phyloP scores from a whole-genome alignment of 2,113 vertebrate species.

The Lampris megalopsis region DNA sequence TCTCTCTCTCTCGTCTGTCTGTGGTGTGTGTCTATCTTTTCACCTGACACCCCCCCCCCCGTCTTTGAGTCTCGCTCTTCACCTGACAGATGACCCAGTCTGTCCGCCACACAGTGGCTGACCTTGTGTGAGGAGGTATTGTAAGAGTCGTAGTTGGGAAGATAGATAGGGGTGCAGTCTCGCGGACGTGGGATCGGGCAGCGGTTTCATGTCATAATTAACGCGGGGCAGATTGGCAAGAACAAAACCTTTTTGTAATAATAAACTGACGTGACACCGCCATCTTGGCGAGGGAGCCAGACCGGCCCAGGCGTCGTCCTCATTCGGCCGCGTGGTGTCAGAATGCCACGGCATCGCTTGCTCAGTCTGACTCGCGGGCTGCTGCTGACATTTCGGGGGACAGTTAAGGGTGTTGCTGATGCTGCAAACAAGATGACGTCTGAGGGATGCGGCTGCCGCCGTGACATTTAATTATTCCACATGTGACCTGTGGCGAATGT shows the following conservation, averaged over 20 bases:
- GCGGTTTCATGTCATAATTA: conserved; percentile 32
- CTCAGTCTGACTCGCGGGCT: not conserved
- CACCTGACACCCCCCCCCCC: not conserved
- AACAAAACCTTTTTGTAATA: not conserved
- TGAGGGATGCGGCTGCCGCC: not conserved
- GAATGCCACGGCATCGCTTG: conserved; percentile 1
- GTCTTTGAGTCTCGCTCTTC: not conserved
- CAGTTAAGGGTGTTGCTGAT: not conserved
- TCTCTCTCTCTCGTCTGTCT: not conserved
- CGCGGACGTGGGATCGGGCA: conserved; percentile 32
- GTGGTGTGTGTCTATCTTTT: not conserved
- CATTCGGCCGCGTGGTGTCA: conserved; percentile 9
- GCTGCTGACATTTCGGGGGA: not conserved
- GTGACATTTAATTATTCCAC: not conserved
- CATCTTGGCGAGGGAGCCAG: conserved; percentile 20
- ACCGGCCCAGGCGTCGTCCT: not conserved
- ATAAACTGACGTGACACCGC: conserved; percentile 14
- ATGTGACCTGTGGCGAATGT: not conserved
- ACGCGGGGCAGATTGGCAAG: not conserved
- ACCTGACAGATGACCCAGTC: not conserved
- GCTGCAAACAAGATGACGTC: not conserved
- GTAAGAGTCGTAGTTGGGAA: too few species aligned
- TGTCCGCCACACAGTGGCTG: not conserved
- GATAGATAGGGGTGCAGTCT: not conserved
- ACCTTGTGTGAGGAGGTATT: conserved; percentile 10